phyloP scores from a whole-genome alignment of 2,797 vertebrate species.

The Micropoecilia bifurca region DNA sequence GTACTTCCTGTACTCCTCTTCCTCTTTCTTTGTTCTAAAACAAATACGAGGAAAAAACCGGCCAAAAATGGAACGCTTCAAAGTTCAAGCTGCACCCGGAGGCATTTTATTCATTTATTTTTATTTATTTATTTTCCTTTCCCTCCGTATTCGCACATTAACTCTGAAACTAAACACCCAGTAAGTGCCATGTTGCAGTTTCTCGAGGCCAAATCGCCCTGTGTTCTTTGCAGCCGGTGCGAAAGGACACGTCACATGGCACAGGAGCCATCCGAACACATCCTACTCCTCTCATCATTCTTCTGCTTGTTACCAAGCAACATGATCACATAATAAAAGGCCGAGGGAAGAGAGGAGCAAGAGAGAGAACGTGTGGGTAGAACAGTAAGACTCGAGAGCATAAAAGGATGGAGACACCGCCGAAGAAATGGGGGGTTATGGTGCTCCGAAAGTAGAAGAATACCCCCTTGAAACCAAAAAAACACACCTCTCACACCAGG shows the following conservation, averaged over 20 bases:
- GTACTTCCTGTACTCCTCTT: background rate
- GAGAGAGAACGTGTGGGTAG: conserved; percentile 75
- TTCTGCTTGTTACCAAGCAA: conserved; percentile 80
- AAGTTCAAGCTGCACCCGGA: background rate
- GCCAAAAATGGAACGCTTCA: background rate
- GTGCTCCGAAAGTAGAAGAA: conserved; percentile 15
- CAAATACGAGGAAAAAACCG: background rate
- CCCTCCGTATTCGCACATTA: background rate
- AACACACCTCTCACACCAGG: background rate
- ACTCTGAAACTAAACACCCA: background rate
- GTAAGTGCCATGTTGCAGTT: conserved; percentile 4
- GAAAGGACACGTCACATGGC: conserved; percentile 60
- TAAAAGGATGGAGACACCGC: conserved; percentile 52
- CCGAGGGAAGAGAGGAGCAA: conserved; percentile 58
- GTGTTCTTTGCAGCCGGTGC: conserved; percentile 58
- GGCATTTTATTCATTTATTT: background rate
- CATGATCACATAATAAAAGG: conserved; percentile 67
- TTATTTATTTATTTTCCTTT: background rate
- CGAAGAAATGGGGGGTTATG: conserved; percentile 41
- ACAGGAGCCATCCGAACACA: conserved; percentile 57
- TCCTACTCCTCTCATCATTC: conserved; percentile 72
- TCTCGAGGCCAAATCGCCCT: background rate
- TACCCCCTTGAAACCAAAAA: background rate
- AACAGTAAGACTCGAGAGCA: conserved; percentile 63
- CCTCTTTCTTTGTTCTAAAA: background rate